Evolutionary conservation across 1,140 invertebrate species (phyloP).

Genomic region (Tribolium castaneum): DNA sequence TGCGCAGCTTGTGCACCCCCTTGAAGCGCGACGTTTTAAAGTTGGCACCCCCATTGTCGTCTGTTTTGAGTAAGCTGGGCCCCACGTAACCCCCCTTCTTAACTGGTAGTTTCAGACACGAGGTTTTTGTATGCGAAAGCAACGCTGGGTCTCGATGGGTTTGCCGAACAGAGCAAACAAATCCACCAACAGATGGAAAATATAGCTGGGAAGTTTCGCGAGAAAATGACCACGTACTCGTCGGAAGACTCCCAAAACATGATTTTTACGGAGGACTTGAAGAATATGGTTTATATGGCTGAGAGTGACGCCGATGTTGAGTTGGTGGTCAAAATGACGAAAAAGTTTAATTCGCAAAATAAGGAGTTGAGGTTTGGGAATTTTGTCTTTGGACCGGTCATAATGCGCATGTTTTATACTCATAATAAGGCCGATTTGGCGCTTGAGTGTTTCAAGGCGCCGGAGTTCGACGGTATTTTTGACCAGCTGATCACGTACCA

Average conservation of each 20-base stretch:
- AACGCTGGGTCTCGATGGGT: slow-evolving; percentile 72
- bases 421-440: slow-evolving; percentile 78
- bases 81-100: background rate
- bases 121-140: slow-evolving; percentile 66
- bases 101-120: background rate
- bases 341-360: slow-evolving; percentile 80
- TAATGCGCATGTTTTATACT: slow-evolving; percentile 82
- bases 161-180: slow-evolving; percentile 66
- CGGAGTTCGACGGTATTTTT: slow-evolving; percentile 73
- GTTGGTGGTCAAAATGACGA: slow-evolving; percentile 75
- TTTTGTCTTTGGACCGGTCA: slow-evolving; percentile 85
- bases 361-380: slow-evolving; percentile 79
- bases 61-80: background rate
- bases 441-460: slow-evolving; percentile 74
- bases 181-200: slow-evolving; percentile 70
- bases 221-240: slow-evolving; percentile 75
- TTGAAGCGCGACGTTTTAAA: background rate
- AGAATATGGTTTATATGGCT: slow-evolving; percentile 80
- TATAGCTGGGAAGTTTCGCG: slow-evolving; percentile 72
- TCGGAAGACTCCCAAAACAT: slow-evolving; percentile 68
- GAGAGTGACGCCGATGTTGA: slow-evolving; percentile 72
- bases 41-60: background rate
- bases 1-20: background rate
- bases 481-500: slow-evolving; percentile 77
- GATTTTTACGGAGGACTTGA: slow-evolving; percentile 88